Conservation (phyloP, 2,888 invertebrate genomes). For the Callyntrura guangdongensis region DNA sequence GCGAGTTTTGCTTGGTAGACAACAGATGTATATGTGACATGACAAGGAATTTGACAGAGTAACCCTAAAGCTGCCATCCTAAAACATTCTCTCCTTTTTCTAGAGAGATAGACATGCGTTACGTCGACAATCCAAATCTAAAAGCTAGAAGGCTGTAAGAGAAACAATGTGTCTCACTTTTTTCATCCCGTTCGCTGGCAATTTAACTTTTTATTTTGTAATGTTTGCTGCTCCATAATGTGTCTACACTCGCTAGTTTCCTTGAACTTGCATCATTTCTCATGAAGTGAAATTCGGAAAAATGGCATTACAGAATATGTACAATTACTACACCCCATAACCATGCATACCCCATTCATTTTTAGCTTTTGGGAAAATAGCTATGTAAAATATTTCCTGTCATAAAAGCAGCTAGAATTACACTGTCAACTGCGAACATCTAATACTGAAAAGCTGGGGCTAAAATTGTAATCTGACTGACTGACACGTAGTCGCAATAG, state of each 20-base stretch:
- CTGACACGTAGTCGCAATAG: constrained; percentile 44
- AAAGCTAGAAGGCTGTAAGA: background rate
- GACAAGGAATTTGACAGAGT: constrained; percentile 73
- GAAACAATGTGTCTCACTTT: constrained; percentile 16
- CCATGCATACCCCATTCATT: constrained; percentile 11
- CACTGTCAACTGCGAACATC: constrained; percentile 54
- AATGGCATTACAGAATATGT: constrained; percentile 1
- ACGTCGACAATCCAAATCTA: too few relatives aligned
- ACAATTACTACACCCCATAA: constrained; percentile 31
- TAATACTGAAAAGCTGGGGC: constrained; percentile 26
- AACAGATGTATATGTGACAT: constrained; percentile 71
- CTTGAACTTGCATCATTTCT: constrained; percentile 37
- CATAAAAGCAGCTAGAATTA: constrained; percentile 62
- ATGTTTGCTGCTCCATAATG: background rate
- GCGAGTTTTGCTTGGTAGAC: constrained; percentile 61
- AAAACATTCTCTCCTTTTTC: constrained; percentile 11
- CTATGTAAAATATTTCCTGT: constrained; percentile 62
- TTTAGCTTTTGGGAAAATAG: constrained; percentile 49
- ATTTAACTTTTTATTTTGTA: constrained; percentile 19
- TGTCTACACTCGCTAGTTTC: background rate
- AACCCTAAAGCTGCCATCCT: constrained; percentile 72
- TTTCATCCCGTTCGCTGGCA: background rate
- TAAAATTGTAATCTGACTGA: constrained; percentile 47
- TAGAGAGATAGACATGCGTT: background rate
- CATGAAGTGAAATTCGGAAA: constrained; percentile 34